Conservation (phyloP, 1,140 invertebrate species). For the Manduca sexta region DNA sequence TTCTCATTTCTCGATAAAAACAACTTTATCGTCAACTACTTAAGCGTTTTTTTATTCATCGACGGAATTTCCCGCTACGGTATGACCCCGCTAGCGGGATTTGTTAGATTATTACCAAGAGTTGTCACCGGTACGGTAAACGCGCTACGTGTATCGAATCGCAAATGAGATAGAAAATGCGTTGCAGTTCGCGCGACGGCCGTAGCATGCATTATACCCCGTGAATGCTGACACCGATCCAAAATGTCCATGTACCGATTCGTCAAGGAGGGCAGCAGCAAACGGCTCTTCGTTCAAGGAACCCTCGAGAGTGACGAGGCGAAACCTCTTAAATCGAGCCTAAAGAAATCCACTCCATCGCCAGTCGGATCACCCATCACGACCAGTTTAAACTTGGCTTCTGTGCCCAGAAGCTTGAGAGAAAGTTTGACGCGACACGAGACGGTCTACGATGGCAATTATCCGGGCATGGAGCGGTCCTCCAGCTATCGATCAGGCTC, state of each 20-base stretch:
- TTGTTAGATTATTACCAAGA: slow-evolving; percentile 27
- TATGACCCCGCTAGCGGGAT: no score
- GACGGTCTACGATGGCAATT: slow-evolving; percentile 68
- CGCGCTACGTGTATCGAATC: slow-evolving; percentile 54
- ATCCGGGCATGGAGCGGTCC: slow-evolving; percentile 56
- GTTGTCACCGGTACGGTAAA: slow-evolving; percentile 47
- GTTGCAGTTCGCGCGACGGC: slow-evolving; percentile 28
- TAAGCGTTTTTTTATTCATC: no score
- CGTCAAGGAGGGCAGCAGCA: slow-evolving; percentile 77
- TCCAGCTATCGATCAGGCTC: slow-evolving; percentile 57
- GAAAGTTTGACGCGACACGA: slow-evolving; percentile 60
- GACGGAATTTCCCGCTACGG: no score
- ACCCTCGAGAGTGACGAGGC: slow-evolving; percentile 77
- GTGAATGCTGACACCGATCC: slow-evolving; percentile 46
- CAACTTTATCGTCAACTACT: no score
- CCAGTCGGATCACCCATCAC: slow-evolving; percentile 74
- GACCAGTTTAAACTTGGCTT: slow-evolving; percentile 71
- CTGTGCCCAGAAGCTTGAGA: slow-evolving; percentile 64
- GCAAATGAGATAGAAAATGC: slow-evolving; percentile 43
- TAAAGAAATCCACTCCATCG: slow-evolving; percentile 65
- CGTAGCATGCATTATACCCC: slow-evolving; percentile 43
- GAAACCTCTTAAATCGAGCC: slow-evolving; percentile 72
- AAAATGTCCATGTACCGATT: slow-evolving; percentile 83
- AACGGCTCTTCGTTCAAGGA: slow-evolving; percentile 86
- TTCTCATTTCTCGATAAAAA: no score